Evolutionary conservation across 64 coral and sea anemone species (phyloP), one percentile per base, ranked within the genome.

Genomic region (Hydrozoanthus tunicans): DNA sequence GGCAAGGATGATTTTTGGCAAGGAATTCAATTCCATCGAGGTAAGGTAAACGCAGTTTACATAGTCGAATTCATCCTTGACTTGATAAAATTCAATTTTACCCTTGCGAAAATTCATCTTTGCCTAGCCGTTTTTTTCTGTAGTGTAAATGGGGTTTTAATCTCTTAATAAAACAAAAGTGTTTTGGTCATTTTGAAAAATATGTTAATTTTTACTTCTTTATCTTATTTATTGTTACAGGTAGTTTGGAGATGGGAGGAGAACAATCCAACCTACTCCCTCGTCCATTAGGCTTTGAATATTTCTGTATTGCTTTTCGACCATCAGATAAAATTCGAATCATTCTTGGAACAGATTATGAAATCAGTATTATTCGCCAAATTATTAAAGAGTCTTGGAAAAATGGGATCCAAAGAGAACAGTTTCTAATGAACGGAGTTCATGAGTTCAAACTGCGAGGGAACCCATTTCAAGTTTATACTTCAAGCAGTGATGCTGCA

Each of bases 231-330:
- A 25, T 32, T 58, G 11, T 76, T 52, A 12, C 7, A 53, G 26
- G 5, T 76, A 76, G 8, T 43, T 51, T 52, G 10, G 72, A 78
- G 3, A 96, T 96, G 95, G 95, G 95, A 81, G 81, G 82, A 58
- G 82, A 77, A 62, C 90, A 96, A 6, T 93, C 92, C 43, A 71
- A 88, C 7, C 43, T 96, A 56, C 68, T 74, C 32, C 88, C 88
- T 5, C 77, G 83, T 14, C 95, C 95, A 58, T 60, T 93, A 55
- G 95, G 95, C 0, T 96, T 96, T 86, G 95, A 96, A 58, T 96
- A 96, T 62, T 74, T 96, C 77, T 93, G 92, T 89, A 93, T 96
- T 52, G 95, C 91, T 1, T 52, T 96, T 17, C 89, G 79, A 66
- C 24, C 63, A 32, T 32, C 73, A 12, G 95, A 96, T 84, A 92